Conservation (phyloP, 92 coral and sea anemone species). For the Epizoanthus scotinus region DNA sequence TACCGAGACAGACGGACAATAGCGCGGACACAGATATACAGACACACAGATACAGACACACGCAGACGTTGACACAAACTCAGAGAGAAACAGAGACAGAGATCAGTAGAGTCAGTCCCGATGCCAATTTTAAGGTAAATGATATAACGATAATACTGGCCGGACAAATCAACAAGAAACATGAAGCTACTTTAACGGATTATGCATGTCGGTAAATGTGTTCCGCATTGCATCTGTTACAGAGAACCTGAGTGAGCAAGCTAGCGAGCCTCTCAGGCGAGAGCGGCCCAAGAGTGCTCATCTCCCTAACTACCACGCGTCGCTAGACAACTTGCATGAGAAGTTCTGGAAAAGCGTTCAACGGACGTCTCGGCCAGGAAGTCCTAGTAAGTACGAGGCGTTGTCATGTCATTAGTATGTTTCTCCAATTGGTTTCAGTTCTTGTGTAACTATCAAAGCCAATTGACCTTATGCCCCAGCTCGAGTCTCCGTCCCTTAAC, state of each 20-base stretch:
- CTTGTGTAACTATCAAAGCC: too few relatives aligned
- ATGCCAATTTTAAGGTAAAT: too few relatives aligned
- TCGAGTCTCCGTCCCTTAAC: too few relatives aligned
- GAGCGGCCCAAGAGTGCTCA: constrained; percentile 59
- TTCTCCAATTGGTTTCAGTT: too few relatives aligned
- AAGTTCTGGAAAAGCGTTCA: constrained; percentile 89
- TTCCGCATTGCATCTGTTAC: neutral
- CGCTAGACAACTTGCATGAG: constrained; percentile 77
- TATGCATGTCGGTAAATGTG: neutral
- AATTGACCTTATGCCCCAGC: too few relatives aligned
- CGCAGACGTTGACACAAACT: too few relatives aligned
- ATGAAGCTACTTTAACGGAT: neutral
- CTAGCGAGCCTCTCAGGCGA: neutral
- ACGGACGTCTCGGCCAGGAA: constrained; percentile 59
- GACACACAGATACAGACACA: too few relatives aligned
- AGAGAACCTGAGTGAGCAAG: constrained; percentile 54
- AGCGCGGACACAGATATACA: too few relatives aligned
- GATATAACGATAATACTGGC: too few relatives aligned
- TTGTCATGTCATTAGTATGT: neutral
- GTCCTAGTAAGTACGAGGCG: constrained; percentile 40
- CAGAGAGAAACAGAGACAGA: too few relatives aligned
- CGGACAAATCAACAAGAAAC: neutral
- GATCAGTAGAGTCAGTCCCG: too few relatives aligned
- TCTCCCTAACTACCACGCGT: constrained; percentile 67
- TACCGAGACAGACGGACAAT: too few relatives aligned